Base-by-base conservation (phyloP, 1,140 invertebrate species). In the Lamellibrachia luymesi region DNA sequence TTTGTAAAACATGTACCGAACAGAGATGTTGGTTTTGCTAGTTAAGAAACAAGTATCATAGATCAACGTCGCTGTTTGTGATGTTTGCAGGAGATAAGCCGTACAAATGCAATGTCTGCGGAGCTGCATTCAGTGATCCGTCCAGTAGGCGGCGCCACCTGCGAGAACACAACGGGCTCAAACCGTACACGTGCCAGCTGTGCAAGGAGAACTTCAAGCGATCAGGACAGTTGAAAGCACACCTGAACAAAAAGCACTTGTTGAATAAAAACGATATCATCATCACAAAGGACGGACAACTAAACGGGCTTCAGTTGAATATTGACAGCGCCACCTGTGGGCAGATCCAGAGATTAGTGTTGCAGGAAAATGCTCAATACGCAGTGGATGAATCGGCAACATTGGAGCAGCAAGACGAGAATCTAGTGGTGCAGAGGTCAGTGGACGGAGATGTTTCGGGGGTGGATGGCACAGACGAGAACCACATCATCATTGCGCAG, bases 121-220 rank as follows among this genome's bases (percentile, higher is more conserved):
- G 94, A 90, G 96, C 96, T 93, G 95, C 95, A 13, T 96, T 96
- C 93, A 97, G 97, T 93, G 97, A 97, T 94, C 98, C 98, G 1
- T 97, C 93, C 51, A 94, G 92, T 90, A 64, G 94, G 17, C 93
- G 97, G 94, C 97, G 97, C 5, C 97, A 98, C 95, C 95, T 97
- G 52, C 94, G 97, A 38, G 97, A 97, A 6, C 97, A 97, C 94
- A 97, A 97, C 13, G 97, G 97, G 4, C 96, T 97, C 95, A 97
- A 96, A 90, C 98, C 98, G 0, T 99, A 98, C 96, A 97, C 97
- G 91, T 99, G 98, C 95, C 98, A 98, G 95, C 97, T 98, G 95
- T 99, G 98, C 96, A 98, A 98, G 94, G 97, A 99, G 17, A 93
- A 92, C 5, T 95, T 95, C 93, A 95, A 95, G 89, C 94, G 95